phyloP scores from a whole-genome alignment of 1,140 invertebrate genomes.

The Megathymus violae region DNA sequence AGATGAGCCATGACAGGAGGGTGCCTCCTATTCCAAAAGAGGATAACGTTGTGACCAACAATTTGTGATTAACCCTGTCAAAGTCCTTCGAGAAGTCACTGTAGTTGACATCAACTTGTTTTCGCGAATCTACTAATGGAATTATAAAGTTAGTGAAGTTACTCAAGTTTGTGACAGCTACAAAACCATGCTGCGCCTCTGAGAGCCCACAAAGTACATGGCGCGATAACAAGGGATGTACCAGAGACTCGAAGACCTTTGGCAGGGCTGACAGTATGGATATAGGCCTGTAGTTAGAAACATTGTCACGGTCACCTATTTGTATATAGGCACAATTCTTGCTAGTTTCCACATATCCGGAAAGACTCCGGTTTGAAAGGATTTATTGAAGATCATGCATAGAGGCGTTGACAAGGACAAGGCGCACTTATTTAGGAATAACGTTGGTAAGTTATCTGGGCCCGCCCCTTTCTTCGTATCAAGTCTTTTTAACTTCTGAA shows the following conservation, averaged over 20 bases:
- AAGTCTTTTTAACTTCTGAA: conserved; percentile 2
- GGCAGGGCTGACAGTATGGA: background rate
- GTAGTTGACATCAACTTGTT: conserved; percentile 1
- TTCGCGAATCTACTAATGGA: conserved; percentile 1
- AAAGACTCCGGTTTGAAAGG: conserved; percentile 15
- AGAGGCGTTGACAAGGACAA: background rate
- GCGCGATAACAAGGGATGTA: background rate
- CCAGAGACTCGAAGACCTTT: conserved; percentile 2
- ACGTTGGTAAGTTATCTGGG: conserved; percentile 7
- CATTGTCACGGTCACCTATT: conserved; percentile 3
- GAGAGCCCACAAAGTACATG: background rate
- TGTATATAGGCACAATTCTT: conserved; percentile 24
- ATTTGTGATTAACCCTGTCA: conserved; percentile 6
- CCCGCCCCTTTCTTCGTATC: conserved; percentile 4
- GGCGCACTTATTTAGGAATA: background rate
- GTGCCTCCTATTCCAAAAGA: conserved; percentile 9
- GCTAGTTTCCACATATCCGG: conserved; percentile 19
- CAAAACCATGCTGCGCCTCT: conserved; percentile 12
- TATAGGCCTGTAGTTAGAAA: conserved; percentile 8
- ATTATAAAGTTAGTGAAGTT: background rate
- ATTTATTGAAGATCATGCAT: conserved; percentile 26
- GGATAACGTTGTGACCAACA: background rate
- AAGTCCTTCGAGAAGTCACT: conserved; percentile 13
- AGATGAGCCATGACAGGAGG: background rate
- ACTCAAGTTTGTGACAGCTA: conserved; percentile 6